Percentiles rank a stretch among this genome's conserved stretches.
These are phyloP conservation scores for Idaea biselata DNA, from an alignment of 2,888 invertebrate species.

Conservation along the genomic window DNA sequence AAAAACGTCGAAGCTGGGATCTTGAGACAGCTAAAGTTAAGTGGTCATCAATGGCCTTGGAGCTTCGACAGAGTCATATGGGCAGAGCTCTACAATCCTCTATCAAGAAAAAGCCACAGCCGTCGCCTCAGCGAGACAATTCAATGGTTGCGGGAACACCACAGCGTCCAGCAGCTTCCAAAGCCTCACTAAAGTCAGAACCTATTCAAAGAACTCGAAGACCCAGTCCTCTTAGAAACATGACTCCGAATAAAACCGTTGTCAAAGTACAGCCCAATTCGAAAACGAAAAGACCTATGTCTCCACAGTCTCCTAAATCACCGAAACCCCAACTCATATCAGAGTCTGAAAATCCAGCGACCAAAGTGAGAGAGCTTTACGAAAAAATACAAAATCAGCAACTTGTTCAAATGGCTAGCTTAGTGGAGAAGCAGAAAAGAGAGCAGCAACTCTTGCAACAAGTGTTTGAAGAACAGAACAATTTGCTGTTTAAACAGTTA, in stretches of 20 bases:
- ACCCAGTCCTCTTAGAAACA: slow-evolving; percentile 42
- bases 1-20: slow-evolving; percentile 73
- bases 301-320: slow-evolving; percentile 14
- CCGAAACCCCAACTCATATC: slow-evolving; percentile 26
- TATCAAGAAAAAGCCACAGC: slow-evolving; percentile 23
- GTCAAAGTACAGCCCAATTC: slow-evolving; percentile 33
- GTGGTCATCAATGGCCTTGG: slow-evolving; percentile 75
- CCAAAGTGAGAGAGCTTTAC: slow-evolving; percentile 63
- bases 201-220: slow-evolving; percentile 41
- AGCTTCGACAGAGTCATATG: slow-evolving; percentile 51
- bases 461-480: slow-evolving; percentile 84
- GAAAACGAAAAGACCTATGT: slow-evolving; percentile 14
- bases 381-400: slow-evolving; percentile 83
- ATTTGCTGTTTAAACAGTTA: slow-evolving; percentile 74
- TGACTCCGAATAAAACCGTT: slow-evolving; percentile 30
- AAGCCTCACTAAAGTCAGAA: slow-evolving; percentile 46
- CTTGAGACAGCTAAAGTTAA: slow-evolving; percentile 71
- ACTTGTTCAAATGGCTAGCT: slow-evolving; percentile 80
- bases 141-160: slow-evolving; percentile 42
- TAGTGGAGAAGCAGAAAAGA: slow-evolving; percentile 83
- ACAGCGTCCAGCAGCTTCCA: slow-evolving; percentile 34
- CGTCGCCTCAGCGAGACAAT: slow-evolving; percentile 35
- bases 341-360: slow-evolving; percentile 59
- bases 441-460: slow-evolving; percentile 83
- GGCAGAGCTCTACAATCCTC: slow-evolving; percentile 21